Conservation (phyloP, 2,888 invertebrate species). For the Tachina grossa region DNA sequence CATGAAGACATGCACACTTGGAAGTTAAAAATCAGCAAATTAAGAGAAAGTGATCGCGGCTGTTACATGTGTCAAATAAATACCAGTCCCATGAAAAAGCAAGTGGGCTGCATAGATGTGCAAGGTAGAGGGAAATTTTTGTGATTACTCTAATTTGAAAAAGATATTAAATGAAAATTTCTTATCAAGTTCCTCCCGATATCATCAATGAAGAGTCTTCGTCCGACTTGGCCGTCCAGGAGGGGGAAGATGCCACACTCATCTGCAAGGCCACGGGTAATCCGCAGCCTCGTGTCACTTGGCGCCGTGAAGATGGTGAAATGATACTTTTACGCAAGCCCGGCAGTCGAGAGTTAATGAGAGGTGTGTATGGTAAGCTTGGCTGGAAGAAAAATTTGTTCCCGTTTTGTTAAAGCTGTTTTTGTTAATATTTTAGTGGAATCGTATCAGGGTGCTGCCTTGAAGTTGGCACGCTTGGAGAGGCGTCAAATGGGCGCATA, state of each 20-base stretch:
- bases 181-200: constrained; percentile 88
- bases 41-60: constrained; percentile 91
- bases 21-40: constrained; percentile 92
- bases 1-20: constrained; percentile 92
- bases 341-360: constrained; percentile 82
- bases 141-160: constrained; percentile 7
- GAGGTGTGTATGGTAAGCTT: constrained; percentile 77
- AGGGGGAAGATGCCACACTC: constrained; percentile 90
- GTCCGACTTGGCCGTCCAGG: constrained; percentile 89
- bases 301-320: constrained; percentile 91
- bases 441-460: constrained; percentile 89
- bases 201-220: constrained; percentile 90
- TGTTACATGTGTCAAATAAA: constrained; percentile 97
- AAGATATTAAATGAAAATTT: background rate
- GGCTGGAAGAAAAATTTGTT: background rate
- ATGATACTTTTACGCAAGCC: constrained; percentile 85
- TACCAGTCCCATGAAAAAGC: constrained; percentile 93
- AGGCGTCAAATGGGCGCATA: constrained; percentile 96
- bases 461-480: constrained; percentile 91
- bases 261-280: constrained; percentile 92
- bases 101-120: constrained; percentile 93
- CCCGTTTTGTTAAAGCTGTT: constrained; percentile 42
- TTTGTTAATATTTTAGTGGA: constrained; percentile 84
- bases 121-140: constrained; percentile 86
- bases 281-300: constrained; percentile 90